Evolutionary conservation across 2,113 vertebrate genomes (phyloP).

Genomic region (Halichoeres trimaculatus): DNA sequence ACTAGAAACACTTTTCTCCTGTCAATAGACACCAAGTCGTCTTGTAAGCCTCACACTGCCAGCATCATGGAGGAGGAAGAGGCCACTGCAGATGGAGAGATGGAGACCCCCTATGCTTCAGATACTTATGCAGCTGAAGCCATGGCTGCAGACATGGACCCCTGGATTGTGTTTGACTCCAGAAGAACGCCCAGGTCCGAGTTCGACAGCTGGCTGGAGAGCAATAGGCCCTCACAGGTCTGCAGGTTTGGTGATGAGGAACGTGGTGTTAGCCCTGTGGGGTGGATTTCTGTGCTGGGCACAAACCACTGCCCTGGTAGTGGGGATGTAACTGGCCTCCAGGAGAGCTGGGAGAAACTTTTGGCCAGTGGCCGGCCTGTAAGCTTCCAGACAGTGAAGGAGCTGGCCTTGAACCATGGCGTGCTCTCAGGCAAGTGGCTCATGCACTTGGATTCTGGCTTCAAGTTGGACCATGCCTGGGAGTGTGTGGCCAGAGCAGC

Average conservation of each 20-base stretch:
- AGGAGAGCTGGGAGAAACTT: conserved; percentile 89
- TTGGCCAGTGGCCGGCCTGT: conserved; percentile 82
- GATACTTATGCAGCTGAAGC: conserved; percentile 88
- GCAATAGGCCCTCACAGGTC: conserved; percentile 88
- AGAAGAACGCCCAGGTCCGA: conserved; percentile 84
- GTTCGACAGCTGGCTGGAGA: conserved; percentile 89
- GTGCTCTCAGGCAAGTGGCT: conserved; percentile 92
- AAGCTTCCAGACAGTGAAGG: conserved; percentile 85
- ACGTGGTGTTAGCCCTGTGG: conserved; percentile 80
- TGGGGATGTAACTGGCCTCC: conserved; percentile 83
- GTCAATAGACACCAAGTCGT: conserved; percentile 9
- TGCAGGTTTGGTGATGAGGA: conserved; percentile 82
- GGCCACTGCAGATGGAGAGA: conserved; percentile 36
- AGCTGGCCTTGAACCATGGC: conserved; percentile 88
- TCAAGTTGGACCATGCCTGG: conserved; percentile 93
- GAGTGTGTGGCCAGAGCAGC: conserved; percentile 86
- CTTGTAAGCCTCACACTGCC: not conserved
- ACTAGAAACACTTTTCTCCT: not conserved
- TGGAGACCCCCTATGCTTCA: conserved; percentile 62
- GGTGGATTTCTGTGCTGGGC: conserved; percentile 88
- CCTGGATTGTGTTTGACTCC: conserved; percentile 90
- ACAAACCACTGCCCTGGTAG: conserved; percentile 68
- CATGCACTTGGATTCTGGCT: conserved; percentile 89
- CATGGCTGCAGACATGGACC: conserved; percentile 93
- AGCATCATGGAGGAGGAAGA: conserved; percentile 66